Conservation (phyloP, 2,888 invertebrate genomes). For the Pardosa pseudoannulata region DNA sequence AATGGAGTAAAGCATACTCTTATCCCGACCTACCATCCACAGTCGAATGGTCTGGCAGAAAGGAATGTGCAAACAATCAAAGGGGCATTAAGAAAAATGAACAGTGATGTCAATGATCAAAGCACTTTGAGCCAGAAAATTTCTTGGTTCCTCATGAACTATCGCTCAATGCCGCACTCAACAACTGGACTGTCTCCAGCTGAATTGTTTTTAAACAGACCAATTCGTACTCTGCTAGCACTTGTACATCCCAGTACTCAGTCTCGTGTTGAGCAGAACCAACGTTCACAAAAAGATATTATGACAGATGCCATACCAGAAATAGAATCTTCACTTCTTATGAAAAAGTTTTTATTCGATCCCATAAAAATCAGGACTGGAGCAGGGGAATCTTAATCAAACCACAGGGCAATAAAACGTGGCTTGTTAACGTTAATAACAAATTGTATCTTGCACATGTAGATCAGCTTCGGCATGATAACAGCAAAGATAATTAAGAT, state of each 20-base stretch:
- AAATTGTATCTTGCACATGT: background rate
- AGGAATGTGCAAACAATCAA: slow-evolving; percentile 3
- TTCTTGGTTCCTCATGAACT: background rate
- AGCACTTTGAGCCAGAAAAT: background rate
- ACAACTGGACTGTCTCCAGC: slow-evolving; percentile 20
- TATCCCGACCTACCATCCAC: slow-evolving; percentile 4
- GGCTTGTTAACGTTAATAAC: background rate
- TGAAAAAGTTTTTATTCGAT: background rate
- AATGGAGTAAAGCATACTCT: background rate
- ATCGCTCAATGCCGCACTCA: slow-evolving; percentile 9
- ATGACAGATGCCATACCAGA: slow-evolving; percentile 9
- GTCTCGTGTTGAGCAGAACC: background rate
- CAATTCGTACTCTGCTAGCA: background rate
- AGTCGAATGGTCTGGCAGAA: slow-evolving; percentile 16
- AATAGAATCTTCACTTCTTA: background rate
- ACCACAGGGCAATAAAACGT: slow-evolving; percentile 5
- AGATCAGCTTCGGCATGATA: too few relatives aligned
- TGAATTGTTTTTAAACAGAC: background rate
- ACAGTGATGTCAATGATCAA: background rate
- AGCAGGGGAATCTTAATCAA: background rate
- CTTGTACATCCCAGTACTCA: slow-evolving; percentile 14
- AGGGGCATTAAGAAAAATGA: background rate
- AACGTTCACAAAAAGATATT: background rate
- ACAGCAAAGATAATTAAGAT: too few relatives aligned
- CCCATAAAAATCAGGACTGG: slow-evolving; percentile 18